These are phyloP conservation scores for Bemisia tabaci DNA, from an alignment of 1,140 invertebrate species.

Conservation along the genomic window DNA sequence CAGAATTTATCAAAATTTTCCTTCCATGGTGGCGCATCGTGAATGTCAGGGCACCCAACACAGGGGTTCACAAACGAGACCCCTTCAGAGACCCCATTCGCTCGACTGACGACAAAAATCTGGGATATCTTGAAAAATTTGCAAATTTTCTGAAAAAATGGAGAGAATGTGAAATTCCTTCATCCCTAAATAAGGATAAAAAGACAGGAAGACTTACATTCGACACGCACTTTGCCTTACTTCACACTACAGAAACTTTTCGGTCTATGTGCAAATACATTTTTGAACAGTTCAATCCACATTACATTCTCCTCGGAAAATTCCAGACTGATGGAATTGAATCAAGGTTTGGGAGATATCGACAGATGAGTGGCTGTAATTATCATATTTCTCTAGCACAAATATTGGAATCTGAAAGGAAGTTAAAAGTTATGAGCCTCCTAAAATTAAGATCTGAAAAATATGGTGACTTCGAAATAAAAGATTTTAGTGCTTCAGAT, in stretches of 20 bases:
- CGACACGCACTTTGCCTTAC: neutral
- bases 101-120: constrained; percentile 1
- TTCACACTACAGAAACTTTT: neutral
- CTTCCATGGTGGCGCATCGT: neutral
- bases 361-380: constrained; percentile 11
- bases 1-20: constrained; percentile 4
- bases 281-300: neutral
- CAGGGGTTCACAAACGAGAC: neutral
- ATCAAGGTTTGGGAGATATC: constrained; percentile 14
- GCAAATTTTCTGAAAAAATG: neutral
- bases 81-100: neutral
- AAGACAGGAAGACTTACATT: neutral
- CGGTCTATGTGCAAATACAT: neutral
- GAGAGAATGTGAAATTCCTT: neutral
- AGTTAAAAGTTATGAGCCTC: neutral
- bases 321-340: constrained; percentile 16
- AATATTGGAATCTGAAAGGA: constrained; percentile 14
- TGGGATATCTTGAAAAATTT: constrained; percentile 2
- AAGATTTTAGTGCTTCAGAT: no score
- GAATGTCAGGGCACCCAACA: neutral
- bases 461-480: neutral
- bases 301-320: constrained; percentile 9
- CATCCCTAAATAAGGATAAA: neutral
- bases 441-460: neutral
- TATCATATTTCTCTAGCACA: constrained; percentile 12